Conservation (phyloP, 2,888 invertebrate species). For the Rhagonycha lutea region DNA sequence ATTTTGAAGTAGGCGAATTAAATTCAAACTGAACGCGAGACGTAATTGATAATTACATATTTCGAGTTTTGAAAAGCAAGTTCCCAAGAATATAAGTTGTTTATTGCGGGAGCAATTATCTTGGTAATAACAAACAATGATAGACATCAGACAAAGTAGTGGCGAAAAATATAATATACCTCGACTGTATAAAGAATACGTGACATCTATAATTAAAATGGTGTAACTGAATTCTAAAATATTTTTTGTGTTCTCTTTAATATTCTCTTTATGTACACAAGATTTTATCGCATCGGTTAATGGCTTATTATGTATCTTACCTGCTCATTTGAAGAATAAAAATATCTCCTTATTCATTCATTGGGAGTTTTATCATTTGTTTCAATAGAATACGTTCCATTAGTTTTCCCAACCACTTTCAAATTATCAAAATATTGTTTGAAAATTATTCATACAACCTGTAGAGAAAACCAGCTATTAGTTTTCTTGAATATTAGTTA, state of each 20-base stretch:
- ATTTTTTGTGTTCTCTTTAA: constrained; percentile 5
- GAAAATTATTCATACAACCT: too few relatives aligned
- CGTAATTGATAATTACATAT: constrained; percentile 41
- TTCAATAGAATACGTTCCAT: background rate
- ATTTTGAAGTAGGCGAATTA: constrained; percentile 23
- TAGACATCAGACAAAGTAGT: constrained; percentile 32
- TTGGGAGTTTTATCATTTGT: background rate
- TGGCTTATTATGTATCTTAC: constrained; percentile 5
- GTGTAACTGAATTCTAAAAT: constrained; percentile 24
- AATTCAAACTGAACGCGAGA: constrained; percentile 33
- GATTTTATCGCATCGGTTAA: constrained; percentile 6
- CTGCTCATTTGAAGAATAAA: background rate
- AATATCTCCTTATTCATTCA: background rate
- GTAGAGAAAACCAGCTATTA: too few relatives aligned
- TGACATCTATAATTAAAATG: constrained; percentile 29
- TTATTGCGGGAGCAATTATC: constrained; percentile 31
- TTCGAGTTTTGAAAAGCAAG: constrained; percentile 29
- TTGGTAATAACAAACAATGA: constrained; percentile 34
- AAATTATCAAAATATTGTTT: background rate
- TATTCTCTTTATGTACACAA: background rate
- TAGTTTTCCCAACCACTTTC: background rate
- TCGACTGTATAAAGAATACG: constrained; percentile 25
- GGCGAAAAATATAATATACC: constrained; percentile 30
- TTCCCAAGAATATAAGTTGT: constrained; percentile 31
- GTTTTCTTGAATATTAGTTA: too few relatives aligned